Evolutionary conservation across 37 sponge, comb jelly and placozoan species (phyloP).

Genomic region (Aphrocallistes beatrix): DNA sequence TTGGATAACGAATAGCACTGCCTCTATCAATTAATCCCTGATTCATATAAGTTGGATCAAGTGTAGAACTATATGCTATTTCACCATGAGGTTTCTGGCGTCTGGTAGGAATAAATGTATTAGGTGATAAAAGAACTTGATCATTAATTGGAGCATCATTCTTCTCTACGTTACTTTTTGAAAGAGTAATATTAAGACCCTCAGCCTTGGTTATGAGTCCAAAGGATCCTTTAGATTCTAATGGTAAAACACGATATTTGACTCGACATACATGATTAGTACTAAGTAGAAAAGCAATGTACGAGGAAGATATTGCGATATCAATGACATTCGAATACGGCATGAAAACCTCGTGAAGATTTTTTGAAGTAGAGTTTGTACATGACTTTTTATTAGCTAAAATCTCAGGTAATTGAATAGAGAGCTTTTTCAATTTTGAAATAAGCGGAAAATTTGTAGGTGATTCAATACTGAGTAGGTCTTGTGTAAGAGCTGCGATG

Average conservation of each 20-base stretch:
- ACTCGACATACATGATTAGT: not conserved
- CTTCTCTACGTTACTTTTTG: not conserved
- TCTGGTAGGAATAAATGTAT: too few species aligned
- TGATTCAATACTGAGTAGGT: not conserved
- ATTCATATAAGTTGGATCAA: not conserved
- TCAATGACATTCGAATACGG: not conserved
- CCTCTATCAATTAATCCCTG: not conserved
- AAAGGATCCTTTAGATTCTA: too few species aligned
- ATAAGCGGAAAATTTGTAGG: not conserved
- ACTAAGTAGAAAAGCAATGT: not conserved
- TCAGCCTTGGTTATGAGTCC: too few species aligned
- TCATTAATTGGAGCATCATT: not conserved
- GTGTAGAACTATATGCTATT: too few species aligned
- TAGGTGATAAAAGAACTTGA: not conserved
- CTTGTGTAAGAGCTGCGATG: not conserved
- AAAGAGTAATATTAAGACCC: not conserved
- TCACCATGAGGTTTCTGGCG: too few species aligned
- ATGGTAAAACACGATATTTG: not conserved
- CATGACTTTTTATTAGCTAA: not conserved
- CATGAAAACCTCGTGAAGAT: not conserved
- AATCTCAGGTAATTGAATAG: not conserved
- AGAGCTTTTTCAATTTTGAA: not conserved
- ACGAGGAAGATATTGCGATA: not conserved
- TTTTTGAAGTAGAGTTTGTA: not conserved
- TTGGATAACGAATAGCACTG: not conserved